Base-by-base conservation (phyloP, 2,797 vertebrate species). In the Ambastaia sidthimunki region DNA sequence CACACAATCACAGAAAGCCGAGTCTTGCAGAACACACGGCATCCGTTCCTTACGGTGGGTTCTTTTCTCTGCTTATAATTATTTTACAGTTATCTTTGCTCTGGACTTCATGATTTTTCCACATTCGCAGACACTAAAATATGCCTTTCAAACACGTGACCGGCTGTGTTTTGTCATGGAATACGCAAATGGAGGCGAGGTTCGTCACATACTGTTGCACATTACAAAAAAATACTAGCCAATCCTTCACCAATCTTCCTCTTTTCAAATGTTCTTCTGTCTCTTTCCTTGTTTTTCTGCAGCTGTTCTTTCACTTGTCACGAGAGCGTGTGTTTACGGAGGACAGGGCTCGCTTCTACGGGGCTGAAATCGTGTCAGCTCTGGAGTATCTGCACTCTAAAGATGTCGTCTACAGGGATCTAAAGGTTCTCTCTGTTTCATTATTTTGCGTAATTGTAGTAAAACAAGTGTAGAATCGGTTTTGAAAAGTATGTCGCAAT, bases 81-180 rank as follows among this genome's bases (percentile, higher is more conserved):
- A 15, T 34, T 74, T 16, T 1, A 63, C 28, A 16, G 3, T 60
- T 52, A 21, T 63, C 55, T 21, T 54, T 11, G 5, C 70, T 69
- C 4, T 74, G 18, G 19, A 60, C 7, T 59, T 48, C 11, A 13
- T 4, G 3, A 62, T 47, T 81, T 31, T 72, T 0, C 28, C 28
- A 79, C 21, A 12, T 79, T 11, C 41, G n/a, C 88, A 98, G 97
- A 97, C 97, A 0, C 93, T 98, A 89, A 98, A 98, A 86, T 98
- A 98, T 1, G 97, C 97, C 75, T 98, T 98, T 90, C 97, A 98
- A 93, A 98, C 97, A 3, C 94, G 94, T 0, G 97, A 98, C 89
- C 94, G 97, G 2, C 94, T 98, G 69, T 98, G 97, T 91, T 98
- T 98, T 6, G 97, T 98, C 84, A 98, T 98, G 97, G 97, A 98